These are phyloP conservation scores for Aphelinus certus DNA, from an alignment of 1,140 invertebrate species.

Conservation along the genomic window DNA sequence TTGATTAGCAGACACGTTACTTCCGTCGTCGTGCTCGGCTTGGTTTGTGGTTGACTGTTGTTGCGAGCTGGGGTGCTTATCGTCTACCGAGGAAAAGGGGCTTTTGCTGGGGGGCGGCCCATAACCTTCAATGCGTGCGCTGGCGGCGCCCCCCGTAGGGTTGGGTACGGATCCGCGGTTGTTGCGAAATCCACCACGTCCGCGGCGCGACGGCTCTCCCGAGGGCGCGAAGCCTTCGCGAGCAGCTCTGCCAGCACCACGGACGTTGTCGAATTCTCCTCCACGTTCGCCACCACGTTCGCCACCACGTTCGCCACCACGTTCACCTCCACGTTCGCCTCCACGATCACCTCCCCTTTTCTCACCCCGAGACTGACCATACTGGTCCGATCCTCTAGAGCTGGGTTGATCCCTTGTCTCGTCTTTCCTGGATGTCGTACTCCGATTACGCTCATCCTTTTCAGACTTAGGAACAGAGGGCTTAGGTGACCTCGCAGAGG, in stretches of 20 bases:
- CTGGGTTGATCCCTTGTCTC: conserved; percentile 1
- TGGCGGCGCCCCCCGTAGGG: conserved; percentile 44
- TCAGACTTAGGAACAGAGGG: conserved; percentile 63
- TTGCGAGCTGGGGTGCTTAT: conserved; percentile 49
- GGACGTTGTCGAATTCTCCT: conserved; percentile 12
- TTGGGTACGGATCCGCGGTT: conserved; percentile 63
- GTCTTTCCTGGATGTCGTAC: conserved; percentile 39
- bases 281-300: not conserved
- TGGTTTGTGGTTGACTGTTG: conserved; percentile 48
- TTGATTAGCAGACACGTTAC: conserved; percentile 59
- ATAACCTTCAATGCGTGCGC: conserved; percentile 75
- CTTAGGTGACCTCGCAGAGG: conserved; percentile 61
- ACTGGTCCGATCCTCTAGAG: not conserved
- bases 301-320: not conserved
- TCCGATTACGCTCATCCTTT: conserved; percentile 70
- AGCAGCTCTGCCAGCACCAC: conserved; percentile 49
- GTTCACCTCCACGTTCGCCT: not conserved
- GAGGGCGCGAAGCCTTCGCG: conserved; percentile 78
- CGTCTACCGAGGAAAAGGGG: conserved; percentile 69
- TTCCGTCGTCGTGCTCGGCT: conserved; percentile 58
- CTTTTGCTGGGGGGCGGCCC: conserved; percentile 80
- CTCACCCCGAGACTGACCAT: not conserved
- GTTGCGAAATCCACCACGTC: conserved; percentile 72
- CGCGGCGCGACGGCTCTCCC: conserved; percentile 83
- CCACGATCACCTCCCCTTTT: not conserved